Evolutionary conservation across 2,888 invertebrate genomes (phyloP).

Genomic region (Pedicia rivosa): DNA sequence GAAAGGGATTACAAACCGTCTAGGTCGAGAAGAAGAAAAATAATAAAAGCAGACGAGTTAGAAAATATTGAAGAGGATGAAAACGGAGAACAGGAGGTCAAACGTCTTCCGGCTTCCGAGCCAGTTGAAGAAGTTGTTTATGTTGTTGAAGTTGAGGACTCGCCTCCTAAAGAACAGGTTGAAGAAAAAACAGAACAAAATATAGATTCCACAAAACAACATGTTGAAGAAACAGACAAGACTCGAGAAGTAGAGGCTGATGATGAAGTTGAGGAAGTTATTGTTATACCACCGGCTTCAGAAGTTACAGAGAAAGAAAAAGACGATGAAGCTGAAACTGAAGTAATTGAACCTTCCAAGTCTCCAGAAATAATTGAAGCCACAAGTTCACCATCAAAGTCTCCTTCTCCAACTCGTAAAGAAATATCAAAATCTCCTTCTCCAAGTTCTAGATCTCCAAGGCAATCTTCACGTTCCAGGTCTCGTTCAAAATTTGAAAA

Average conservation of each 20-base stretch:
- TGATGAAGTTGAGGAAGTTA: not conserved
- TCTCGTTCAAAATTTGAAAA: constrained; percentile 17
- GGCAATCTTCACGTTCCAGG: not conserved
- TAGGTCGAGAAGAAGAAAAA: constrained; percentile 3
- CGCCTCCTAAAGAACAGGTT: not conserved
- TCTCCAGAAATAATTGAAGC: no score
- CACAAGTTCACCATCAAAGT: not conserved
- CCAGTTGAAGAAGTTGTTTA: not conserved
- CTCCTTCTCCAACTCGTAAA: not conserved
- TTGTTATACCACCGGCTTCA: not conserved
- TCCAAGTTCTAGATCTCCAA: not conserved
- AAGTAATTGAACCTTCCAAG: not conserved
- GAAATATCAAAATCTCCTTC: constrained; percentile 1
- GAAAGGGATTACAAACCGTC: constrained; percentile 1
- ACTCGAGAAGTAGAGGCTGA: not conserved
- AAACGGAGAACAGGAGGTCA: constrained; percentile 4
- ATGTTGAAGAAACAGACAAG: not conserved
- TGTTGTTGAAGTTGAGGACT: not conserved
- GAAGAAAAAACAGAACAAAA: not conserved
- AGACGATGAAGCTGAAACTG: not conserved
- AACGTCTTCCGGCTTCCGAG: not conserved
- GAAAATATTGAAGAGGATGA: not conserved
- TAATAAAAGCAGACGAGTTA: not conserved
- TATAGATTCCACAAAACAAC: not conserved
- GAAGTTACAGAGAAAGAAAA: not conserved